A percentile compares a stretch with the other conserved stretches of the same genome.
Evolutionary conservation across 64 coral and sea anemone species (phyloP).

Genomic region (Cladopsammia gracilis): DNA sequence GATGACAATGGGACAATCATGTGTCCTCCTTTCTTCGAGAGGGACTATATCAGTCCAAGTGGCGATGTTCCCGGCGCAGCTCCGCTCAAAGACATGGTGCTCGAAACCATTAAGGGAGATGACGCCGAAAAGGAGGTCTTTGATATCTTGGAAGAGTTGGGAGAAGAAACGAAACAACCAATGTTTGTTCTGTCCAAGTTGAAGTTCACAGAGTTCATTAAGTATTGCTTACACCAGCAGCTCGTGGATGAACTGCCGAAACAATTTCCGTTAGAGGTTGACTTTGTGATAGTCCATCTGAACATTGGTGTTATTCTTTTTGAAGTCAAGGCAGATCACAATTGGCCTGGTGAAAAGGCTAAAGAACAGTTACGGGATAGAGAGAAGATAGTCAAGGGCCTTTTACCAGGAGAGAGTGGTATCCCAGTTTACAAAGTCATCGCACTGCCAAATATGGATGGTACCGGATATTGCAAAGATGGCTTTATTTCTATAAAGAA

Average conservation of each 20-base stretch:
- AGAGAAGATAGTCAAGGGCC: neutral
- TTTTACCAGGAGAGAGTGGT: neutral
- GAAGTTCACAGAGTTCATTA: conserved; percentile 9
- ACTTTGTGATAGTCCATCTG: neutral
- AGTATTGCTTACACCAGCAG: neutral
- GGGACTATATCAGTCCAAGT: neutral
- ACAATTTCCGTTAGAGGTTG: neutral
- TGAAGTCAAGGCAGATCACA: conserved; percentile 1
- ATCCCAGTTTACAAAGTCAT: conserved; percentile 23
- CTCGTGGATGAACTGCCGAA: too few relatives aligned
- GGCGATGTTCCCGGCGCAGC: neutral
- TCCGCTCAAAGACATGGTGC: neutral
- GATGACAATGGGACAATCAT: neutral
- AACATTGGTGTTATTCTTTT: conserved; percentile 4
- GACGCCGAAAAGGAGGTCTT: neutral
- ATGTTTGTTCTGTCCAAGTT: conserved; percentile 19
- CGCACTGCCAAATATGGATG: conserved; percentile 8
- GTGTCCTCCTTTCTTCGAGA: conserved; percentile 4
- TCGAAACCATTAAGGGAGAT: neutral
- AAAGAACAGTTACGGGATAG: neutral
- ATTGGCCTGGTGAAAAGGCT: too few relatives aligned
- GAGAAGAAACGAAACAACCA: neutral
- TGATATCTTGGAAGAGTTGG: neutral
- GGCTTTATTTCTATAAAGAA: neutral
- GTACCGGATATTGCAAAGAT: neutral